Percentiles rank a stretch among this genome's conserved stretches.
These are phyloP conservation scores for Sterna hirundo DNA, from an alignment of 2,113 vertebrate species.

Conservation along the genomic window DNA sequence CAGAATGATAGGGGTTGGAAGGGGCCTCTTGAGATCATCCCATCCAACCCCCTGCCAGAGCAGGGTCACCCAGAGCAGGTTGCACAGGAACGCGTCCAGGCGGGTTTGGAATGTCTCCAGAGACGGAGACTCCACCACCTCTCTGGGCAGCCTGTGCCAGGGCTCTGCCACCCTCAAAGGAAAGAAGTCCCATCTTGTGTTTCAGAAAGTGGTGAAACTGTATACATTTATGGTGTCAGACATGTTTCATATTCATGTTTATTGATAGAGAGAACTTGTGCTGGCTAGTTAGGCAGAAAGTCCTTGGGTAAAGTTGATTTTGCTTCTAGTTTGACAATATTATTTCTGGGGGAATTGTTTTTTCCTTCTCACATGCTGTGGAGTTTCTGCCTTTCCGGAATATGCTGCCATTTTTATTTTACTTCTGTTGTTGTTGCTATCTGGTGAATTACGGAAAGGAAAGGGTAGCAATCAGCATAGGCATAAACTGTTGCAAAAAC, in stretches of 20 bases:
- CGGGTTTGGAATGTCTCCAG: no score
- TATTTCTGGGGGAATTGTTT: not conserved
- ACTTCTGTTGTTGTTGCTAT: not conserved
- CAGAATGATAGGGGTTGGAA: no score
- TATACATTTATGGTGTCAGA: not conserved
- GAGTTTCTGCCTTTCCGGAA: not conserved
- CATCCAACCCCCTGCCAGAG: no score
- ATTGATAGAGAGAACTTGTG: not conserved
- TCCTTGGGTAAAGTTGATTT: not conserved
- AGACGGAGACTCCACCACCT: no score
- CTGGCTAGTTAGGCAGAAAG: not conserved
- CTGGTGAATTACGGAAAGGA: not conserved
- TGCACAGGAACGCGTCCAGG: no score
- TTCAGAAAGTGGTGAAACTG: fast-evolving
- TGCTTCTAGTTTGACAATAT: not conserved
- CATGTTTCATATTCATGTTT: not conserved
- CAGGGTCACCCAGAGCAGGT: no score
- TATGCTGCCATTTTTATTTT: not conserved
- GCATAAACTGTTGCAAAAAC: not conserved
- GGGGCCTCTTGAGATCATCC: no score
- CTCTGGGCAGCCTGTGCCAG: no score
- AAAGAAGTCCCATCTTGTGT: no score
- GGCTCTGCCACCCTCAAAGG: no score
- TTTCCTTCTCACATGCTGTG: not conserved
- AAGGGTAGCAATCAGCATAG: not conserved